A percentile compares a stretch with the other conserved stretches of the same genome.
Conservation (phyloP, 2,113 vertebrate species). For the Brachyhypopomus gauderio region DNA sequence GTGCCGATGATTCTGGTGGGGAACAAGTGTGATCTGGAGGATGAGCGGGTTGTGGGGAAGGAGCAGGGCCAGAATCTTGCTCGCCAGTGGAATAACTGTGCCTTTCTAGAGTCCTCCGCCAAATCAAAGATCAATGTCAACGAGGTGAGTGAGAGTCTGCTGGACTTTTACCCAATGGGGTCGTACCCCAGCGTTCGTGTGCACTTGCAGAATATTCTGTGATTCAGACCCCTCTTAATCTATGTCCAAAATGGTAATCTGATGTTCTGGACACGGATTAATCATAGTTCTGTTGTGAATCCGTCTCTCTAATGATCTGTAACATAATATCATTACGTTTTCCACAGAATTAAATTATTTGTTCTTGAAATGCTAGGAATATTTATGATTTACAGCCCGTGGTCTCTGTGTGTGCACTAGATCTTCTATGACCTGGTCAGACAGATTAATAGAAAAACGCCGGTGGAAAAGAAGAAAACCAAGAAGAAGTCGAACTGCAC, state of each 20-base stretch:
- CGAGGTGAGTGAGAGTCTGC: conserved; percentile 76
- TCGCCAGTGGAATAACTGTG: conserved; percentile 99
- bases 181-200: too few relatives aligned
- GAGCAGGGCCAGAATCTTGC: conserved; percentile 98
- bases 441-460: conserved; percentile 99
- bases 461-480: conserved; percentile 98
- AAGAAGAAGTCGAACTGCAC: conserved; percentile 96
- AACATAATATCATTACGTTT: too few relatives aligned
- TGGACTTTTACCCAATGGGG: background rate
- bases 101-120: conserved; percentile 99
- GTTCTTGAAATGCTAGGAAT: too few relatives aligned
- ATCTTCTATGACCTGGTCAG: conserved; percentile 99
- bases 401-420: conserved; percentile 65
- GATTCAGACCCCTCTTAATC: too few relatives aligned
- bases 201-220: background rate
- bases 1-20: conserved; percentile 99
- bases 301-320: too few relatives aligned
- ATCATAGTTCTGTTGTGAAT: too few relatives aligned
- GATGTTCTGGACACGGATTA: too few relatives aligned
- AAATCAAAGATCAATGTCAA: conserved; percentile 99
- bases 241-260: too few relatives aligned
- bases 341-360: too few relatives aligned
- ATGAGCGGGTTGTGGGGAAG: conserved; percentile 96
- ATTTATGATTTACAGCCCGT: background rate
- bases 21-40: conserved; percentile 99